Conservation (phyloP, 2,888 invertebrate species). For the Patella depressa region DNA sequence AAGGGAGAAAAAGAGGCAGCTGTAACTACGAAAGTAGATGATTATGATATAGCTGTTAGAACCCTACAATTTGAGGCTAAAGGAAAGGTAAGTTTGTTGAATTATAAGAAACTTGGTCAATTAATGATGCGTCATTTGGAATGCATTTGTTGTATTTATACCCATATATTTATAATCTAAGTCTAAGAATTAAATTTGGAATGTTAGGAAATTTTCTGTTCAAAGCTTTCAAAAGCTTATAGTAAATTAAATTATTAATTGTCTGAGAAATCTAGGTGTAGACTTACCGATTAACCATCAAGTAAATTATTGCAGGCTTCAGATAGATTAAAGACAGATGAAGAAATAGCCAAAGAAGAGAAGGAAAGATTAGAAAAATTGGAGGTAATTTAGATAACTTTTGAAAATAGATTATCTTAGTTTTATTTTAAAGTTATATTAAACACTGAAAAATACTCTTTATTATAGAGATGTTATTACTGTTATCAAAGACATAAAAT, state of each 20-base stretch:
- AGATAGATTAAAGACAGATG: constrained; percentile 86
- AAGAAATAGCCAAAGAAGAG: constrained; percentile 86
- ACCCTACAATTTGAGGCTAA: constrained; percentile 83
- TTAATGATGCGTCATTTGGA: too few species aligned
- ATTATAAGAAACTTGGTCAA: too few species aligned
- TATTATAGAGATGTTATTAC: not conserved
- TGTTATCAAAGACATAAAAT: not conserved
- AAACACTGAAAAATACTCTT: constrained; percentile 2
- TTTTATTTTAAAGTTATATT: not conserved
- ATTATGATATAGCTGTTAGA: constrained; percentile 86
- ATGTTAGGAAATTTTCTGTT: too few species aligned
- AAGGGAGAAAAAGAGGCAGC: constrained; percentile 76
- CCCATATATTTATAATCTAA: too few species aligned
- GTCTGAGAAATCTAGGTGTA: too few species aligned
- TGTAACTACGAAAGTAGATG: constrained; percentile 74
- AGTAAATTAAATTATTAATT: too few species aligned
- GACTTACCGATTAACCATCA: constrained; percentile 11
- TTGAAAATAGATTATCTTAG: not conserved
- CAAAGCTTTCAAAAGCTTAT: too few species aligned
- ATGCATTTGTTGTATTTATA: too few species aligned
- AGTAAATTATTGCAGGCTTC: constrained; percentile 75
- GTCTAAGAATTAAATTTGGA: too few species aligned
- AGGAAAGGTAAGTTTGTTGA: constrained; percentile 57
- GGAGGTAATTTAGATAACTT: constrained; percentile 74
- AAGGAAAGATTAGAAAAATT: constrained; percentile 82